A percentile compares a stretch with the other conserved stretches of the same genome.
Conservation (phyloP, 2,797 vertebrate species). For the Mormyrops boulengeri region DNA sequence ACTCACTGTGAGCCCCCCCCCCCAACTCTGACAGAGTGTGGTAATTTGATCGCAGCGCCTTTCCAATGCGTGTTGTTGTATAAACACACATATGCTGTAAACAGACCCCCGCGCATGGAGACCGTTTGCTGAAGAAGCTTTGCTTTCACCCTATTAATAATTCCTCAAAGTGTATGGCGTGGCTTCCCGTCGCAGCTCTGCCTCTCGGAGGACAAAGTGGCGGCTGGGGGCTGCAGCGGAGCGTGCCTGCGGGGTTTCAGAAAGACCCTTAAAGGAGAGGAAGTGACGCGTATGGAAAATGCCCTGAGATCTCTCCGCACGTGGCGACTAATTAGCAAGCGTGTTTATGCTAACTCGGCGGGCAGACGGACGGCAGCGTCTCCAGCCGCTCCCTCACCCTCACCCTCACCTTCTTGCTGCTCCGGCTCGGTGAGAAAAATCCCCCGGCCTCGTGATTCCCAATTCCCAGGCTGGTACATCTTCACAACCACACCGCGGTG, state of each 20-base stretch:
- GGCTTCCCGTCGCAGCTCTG: conserved; percentile 55
- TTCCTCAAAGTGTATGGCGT: conserved; percentile 62
- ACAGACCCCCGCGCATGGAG: conserved; percentile 51
- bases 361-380: not conserved
- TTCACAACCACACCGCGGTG: conserved; percentile 44
- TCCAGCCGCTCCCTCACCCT: conserved; percentile 12
- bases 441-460: conserved; percentile 43
- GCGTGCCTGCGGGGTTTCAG: not conserved
- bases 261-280: not conserved
- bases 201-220: conserved; percentile 56
- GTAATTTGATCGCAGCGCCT: conserved; percentile 48
- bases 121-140: conserved; percentile 67
- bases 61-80: conserved; percentile 56
- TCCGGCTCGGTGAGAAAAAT: conserved; percentile 22
- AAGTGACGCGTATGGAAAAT: not conserved
- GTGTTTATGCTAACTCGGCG: conserved; percentile 7
- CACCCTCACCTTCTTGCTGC: conserved; percentile 9
- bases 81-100: conserved; percentile 53
- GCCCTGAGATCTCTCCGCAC: conserved; percentile 4
- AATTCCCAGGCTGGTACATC: conserved; percentile 29
- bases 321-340: conserved; percentile 3
- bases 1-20: not conserved
- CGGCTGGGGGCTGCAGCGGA: not conserved
- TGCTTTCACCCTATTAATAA: conserved; percentile 64
- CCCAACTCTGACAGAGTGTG: not conserved